Percentiles rank a stretch among this genome's conserved stretches.
Evolutionary conservation across 2,888 invertebrate species (phyloP).

Genomic region (Unio delphinus): DNA sequence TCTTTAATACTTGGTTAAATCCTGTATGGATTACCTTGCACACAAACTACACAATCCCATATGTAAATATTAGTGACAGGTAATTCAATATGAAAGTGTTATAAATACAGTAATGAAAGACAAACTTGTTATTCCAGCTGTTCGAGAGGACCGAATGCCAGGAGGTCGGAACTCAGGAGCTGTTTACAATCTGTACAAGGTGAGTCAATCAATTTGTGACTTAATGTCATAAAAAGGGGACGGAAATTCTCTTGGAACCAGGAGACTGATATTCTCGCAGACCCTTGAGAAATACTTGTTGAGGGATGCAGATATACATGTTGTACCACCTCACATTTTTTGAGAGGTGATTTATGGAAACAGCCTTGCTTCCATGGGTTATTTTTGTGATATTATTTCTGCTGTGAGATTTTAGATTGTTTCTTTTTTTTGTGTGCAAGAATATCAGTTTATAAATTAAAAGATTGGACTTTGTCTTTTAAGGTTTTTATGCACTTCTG

Average conservation of each 20-base stretch:
- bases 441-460: no score
- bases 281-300: no score
- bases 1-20: no score
- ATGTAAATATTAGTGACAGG: no score
- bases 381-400: no score
- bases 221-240: not conserved
- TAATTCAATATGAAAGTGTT: not conserved
- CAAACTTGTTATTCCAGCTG: conserved; percentile 78
- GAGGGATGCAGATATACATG: not conserved
- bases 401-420: no score
- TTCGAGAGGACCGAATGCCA: conserved; percentile 99
- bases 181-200: conserved; percentile 98
- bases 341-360: not conserved
- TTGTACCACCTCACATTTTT: not conserved
- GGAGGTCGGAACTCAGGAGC: conserved; percentile 98
- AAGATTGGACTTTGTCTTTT: no score
- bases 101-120: not conserved
- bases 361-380: no score
- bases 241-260: not conserved
- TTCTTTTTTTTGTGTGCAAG: no score
- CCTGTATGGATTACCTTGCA: no score
- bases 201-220: conserved; percentile 53
- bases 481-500: no score
- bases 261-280: not conserved
- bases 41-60: no score